Evolutionary conservation across 2,888 invertebrate species (phyloP).

Genomic region (Sinotaia quadrata): DNA sequence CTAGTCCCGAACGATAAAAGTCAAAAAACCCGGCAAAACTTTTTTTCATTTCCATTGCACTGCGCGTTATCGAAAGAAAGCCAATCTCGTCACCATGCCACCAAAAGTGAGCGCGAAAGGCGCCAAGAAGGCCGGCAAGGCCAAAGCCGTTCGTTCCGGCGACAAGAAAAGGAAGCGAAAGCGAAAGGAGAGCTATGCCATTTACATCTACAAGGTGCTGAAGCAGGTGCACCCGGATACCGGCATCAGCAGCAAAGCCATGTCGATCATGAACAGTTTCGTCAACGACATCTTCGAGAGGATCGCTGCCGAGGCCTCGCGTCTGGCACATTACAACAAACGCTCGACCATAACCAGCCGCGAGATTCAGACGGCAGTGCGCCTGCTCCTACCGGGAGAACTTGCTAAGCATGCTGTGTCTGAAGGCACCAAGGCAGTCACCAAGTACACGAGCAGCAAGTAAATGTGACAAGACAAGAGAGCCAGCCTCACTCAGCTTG

Average conservation of each 20-base stretch:
- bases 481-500: too few species aligned
- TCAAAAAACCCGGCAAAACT: too few species aligned
- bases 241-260: conserved; percentile 59
- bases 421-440: conserved; percentile 69
- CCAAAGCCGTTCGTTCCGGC: conserved; percentile 46
- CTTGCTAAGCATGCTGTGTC: conserved; percentile 80
- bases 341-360: conserved; percentile 76
- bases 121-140: conserved; percentile 59
- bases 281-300: conserved; percentile 65
- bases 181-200: conserved; percentile 56
- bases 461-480: too few species aligned
- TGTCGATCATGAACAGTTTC: conserved; percentile 53
- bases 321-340: conserved; percentile 53
- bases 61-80: background rate
- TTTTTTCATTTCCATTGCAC: background rate
- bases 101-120: conserved; percentile 39
- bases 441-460: conserved; percentile 60
- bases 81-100: background rate
- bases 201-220: conserved; percentile 62
- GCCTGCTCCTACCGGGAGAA: conserved; percentile 81
- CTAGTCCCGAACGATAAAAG: background rate
- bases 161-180: conserved; percentile 59
- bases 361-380: conserved; percentile 81
- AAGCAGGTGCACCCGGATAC: conserved; percentile 66
- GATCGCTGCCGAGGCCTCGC: conserved; percentile 55